Evolutionary conservation across 1,140 invertebrate genomes (phyloP).

Genomic region (Drosophila nigrodunni): DNA sequence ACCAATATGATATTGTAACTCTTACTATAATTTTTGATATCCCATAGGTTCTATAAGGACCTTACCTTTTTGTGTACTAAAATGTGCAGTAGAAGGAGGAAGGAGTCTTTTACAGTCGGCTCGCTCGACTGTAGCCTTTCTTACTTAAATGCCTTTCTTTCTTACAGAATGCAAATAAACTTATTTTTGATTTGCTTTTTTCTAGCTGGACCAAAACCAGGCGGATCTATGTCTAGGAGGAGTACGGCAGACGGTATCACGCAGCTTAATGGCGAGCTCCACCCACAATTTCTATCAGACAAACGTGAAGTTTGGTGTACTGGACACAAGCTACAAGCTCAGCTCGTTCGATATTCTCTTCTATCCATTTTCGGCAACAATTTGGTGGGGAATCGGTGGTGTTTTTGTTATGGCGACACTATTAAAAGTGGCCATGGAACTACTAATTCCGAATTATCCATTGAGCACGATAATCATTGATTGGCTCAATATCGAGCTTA

Average conservation of each 20-base stretch:
- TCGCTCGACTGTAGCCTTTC: too few species aligned
- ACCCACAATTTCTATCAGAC: conserved; percentile 65
- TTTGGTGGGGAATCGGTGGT: conserved; percentile 53
- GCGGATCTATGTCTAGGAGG: conserved; percentile 62
- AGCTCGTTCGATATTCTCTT: conserved; percentile 61
- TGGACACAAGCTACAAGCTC: conserved; percentile 51
- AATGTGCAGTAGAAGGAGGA: too few species aligned
- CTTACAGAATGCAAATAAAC: too few species aligned
- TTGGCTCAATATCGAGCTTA: conserved; percentile 38
- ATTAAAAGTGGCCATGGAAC: conserved; percentile 40
- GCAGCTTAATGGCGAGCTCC: conserved; percentile 45
- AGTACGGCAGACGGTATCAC: conserved; percentile 53
- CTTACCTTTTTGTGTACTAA: too few species aligned
- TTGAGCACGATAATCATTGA: neutral
- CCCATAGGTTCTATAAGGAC: too few species aligned
- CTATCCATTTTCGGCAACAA: conserved; percentile 54
- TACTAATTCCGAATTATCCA: conserved; percentile 14
- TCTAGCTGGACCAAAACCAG: conserved; percentile 39
- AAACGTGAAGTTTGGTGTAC: conserved; percentile 48
- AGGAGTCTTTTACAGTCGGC: too few species aligned
- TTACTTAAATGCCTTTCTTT: too few species aligned
- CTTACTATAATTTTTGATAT: too few species aligned
- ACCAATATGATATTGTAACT: too few species aligned
- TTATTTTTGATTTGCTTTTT: neutral
- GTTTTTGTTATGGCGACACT: conserved; percentile 47